Evolutionary conservation across 2,113 vertebrate genomes (phyloP), one percentile per base, ranked within the genome.

Genomic region (Salvator merianae): DNA sequence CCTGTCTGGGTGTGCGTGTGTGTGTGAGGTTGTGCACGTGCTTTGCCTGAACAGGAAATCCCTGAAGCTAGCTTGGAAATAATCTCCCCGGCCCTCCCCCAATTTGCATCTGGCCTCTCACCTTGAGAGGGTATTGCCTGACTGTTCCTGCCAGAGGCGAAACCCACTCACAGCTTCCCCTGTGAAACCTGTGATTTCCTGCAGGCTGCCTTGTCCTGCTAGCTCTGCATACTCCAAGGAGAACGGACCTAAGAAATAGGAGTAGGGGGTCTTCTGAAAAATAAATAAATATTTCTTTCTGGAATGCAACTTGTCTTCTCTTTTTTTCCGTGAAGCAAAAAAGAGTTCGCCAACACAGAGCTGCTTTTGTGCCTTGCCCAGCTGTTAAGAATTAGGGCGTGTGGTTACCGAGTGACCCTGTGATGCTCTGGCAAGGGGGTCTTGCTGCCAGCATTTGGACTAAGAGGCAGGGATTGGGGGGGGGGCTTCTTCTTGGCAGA

Each of bases 331-430:
- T 59, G 20, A 10, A 40, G 18, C 78, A 69, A 40, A 26, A 77
- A 88, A 89, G 90, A 55, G 43, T 86, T 87, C 38, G n/a, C 65
- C 83, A 40, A 85, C 85, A 90, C 93, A 92, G 93, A 84, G 82
- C 85, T 72, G 65, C 86, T 89, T 59, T 92, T 92, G 87, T 92
- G 74, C 87, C 79, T 72, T 32, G 79, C 72, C 90, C 93, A 93
- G 93, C 91, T 91, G 93, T 88, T 91, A 89, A 84, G 91, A 91
- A 93, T 92, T 92, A 94, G 75, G 12, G 83, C 72, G 2, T 69
- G 86, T 0, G 86, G 90, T 92, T 92, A 73, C 77, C 81, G 82
- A 73, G 66, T 84, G 89, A 92, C 89, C 90, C 75, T 77, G 32
- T 76, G 62, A 89, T 84, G 90, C 90, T 71, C 73, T 30, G 81